Evolutionary conservation across 1,140 invertebrate species (phyloP).

Genomic region (Lucilia sericata): DNA sequence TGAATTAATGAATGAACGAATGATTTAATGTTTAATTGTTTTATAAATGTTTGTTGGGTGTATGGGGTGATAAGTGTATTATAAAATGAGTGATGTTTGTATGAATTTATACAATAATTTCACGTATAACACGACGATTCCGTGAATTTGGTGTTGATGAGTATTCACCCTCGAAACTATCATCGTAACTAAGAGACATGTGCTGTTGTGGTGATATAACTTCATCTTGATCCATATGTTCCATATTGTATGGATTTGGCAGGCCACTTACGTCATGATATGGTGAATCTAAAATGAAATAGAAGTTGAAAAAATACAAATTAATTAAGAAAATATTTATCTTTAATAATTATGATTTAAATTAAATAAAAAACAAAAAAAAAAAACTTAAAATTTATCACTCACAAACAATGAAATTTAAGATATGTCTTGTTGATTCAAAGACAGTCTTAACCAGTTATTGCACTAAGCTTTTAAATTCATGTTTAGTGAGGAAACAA

Average conservation of each 20-base stretch:
- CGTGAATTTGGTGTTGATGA: constrained; percentile 93
- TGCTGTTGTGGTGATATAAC: constrained; percentile 83
- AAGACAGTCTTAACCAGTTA: too few relatives aligned
- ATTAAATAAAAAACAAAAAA: too few relatives aligned
- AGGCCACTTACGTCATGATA: constrained; percentile 93
- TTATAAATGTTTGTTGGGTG: neutral
- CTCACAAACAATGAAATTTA: too few relatives aligned
- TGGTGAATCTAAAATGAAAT: constrained; percentile 80
- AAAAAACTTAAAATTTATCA: too few relatives aligned
- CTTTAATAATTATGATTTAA: neutral
- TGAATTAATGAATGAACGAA: neutral
- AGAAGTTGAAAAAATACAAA: constrained; percentile 16
- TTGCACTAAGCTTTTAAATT: too few relatives aligned
- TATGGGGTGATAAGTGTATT: neutral
- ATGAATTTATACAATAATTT: constrained; percentile 88
- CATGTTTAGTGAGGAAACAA: too few relatives aligned
- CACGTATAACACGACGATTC: constrained; percentile 88
- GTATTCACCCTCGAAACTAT: constrained; percentile 91
- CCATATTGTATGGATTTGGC: constrained; percentile 84
- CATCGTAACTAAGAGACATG: constrained; percentile 89
- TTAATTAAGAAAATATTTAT: neutral
- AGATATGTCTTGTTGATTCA: too few relatives aligned
- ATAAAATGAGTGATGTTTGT: neutral
- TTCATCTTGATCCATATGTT: constrained; percentile 78
- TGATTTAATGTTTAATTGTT: constrained; percentile 1